These are phyloP conservation scores for Cnemophilus loriae DNA, from an alignment of 2,113 vertebrate species.

Conservation along the genomic window DNA sequence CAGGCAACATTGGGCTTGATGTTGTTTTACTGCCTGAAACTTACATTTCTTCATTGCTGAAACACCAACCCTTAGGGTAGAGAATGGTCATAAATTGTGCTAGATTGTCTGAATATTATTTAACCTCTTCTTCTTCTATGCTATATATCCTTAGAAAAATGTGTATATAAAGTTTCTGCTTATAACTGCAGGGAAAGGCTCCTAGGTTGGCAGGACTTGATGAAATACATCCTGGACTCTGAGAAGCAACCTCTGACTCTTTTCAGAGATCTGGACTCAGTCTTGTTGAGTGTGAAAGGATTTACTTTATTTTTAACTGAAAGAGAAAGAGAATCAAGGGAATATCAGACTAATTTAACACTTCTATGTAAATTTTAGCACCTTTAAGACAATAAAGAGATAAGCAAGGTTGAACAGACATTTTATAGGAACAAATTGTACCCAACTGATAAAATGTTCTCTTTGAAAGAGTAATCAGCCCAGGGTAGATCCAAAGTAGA, in stretches of 20 bases:
- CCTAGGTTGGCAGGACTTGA: background rate
- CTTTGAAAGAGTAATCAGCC: background rate
- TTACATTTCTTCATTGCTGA: background rate
- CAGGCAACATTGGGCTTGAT: background rate
- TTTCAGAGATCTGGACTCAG: background rate
- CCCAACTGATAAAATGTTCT: background rate
- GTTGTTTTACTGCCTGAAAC: background rate
- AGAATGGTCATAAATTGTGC: background rate
- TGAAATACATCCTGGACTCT: background rate
- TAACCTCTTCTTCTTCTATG: background rate
- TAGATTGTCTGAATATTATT: background rate
- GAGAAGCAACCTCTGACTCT: background rate
- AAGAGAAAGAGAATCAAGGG: background rate
- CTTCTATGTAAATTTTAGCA: background rate
- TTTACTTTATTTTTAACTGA: background rate
- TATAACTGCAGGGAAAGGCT: background rate
- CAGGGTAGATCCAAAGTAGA: background rate
- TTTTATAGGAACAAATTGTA: background rate
- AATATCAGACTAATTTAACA: background rate
- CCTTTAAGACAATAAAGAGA: background rate
- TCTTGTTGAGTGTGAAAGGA: background rate
- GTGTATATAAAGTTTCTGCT: background rate
- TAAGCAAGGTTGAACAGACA: background rate
- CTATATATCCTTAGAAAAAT: background rate
- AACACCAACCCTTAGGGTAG: background rate